A percentile compares a stretch with the other conserved stretches of the same genome.
These are phyloP conservation scores for Bradynema listronoti DNA, from an alignment of 1,140 invertebrate genomes.

Conservation along the genomic window DNA sequence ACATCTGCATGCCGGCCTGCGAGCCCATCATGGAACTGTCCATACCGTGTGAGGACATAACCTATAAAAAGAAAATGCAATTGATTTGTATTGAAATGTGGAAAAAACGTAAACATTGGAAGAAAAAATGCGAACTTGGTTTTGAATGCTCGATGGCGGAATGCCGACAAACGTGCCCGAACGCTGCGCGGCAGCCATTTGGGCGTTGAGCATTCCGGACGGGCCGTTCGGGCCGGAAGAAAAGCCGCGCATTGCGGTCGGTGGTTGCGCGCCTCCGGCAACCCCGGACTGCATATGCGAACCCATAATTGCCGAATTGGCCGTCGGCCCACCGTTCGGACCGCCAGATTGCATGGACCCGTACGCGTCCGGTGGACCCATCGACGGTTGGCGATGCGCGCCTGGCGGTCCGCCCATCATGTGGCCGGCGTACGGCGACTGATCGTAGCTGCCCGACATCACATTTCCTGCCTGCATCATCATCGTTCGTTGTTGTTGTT, in stretches of 20 bases:
- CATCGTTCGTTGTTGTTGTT: too few relatives aligned
- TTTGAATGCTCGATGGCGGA: slow-evolving; percentile 1
- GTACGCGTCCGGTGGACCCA: too few relatives aligned
- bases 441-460: too few relatives aligned
- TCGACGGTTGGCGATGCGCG: too few relatives aligned
- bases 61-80: neutral
- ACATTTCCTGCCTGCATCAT: too few relatives aligned
- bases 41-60: neutral
- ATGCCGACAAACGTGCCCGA: neutral
- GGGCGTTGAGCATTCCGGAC: neutral
- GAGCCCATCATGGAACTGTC: slow-evolving; percentile 1
- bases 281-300: neutral
- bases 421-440: too few relatives aligned
- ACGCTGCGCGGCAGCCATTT: neutral
- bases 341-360: too few relatives aligned
- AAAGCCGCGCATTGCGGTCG: neutral
- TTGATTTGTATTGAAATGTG: neutral
- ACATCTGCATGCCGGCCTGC: neutral
- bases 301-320: too few relatives aligned
- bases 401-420: too few relatives aligned
- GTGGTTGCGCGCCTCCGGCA: slow-evolving; percentile 8
- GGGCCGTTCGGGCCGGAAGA: neutral
- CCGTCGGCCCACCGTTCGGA: too few relatives aligned
- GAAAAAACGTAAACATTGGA: neutral
- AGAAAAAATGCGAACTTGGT: neutral